A percentile compares a stretch with the other conserved stretches of the same genome.
Conservation (phyloP, 2,888 invertebrate genomes). For the Trachelus troglodyta region DNA sequence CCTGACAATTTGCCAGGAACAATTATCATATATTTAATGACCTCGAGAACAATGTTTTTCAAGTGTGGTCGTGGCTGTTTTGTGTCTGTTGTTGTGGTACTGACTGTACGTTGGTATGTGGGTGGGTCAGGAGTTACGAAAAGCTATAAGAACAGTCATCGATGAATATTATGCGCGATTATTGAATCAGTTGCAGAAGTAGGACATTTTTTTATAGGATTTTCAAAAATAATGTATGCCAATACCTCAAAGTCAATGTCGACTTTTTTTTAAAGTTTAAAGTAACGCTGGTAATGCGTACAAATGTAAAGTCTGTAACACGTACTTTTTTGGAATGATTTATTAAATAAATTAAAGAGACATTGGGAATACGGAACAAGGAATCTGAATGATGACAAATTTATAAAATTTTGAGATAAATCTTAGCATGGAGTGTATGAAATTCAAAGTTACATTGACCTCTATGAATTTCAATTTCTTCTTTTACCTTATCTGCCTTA, state of each 20-base stretch:
- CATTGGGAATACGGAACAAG: not conserved
- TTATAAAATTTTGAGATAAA: not conserved
- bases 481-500: not conserved
- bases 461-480: not conserved
- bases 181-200: not conserved
- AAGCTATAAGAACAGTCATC: not conserved
- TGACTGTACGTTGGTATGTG: not conserved
- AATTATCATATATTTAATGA: not conserved
- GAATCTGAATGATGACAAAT: not conserved
- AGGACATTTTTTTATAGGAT: not conserved
- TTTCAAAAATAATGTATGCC: not conserved
- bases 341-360: not conserved
- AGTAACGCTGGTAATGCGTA: not conserved
- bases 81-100: not conserved
- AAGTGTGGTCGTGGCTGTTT: not conserved
- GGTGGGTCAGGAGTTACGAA: not conserved
- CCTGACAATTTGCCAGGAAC: not conserved
- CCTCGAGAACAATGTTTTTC: not conserved
- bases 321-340: not conserved
- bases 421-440: too few relatives aligned
- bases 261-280: not conserved
- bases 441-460: not conserved
- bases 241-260: not conserved
- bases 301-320: not conserved
- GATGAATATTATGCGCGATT: not conserved